A percentile compares a stretch with the other conserved stretches of the same genome.
phyloP scores from a whole-genome alignment of 2,113 vertebrate genomes.

The Aplodontia rufa region DNA sequence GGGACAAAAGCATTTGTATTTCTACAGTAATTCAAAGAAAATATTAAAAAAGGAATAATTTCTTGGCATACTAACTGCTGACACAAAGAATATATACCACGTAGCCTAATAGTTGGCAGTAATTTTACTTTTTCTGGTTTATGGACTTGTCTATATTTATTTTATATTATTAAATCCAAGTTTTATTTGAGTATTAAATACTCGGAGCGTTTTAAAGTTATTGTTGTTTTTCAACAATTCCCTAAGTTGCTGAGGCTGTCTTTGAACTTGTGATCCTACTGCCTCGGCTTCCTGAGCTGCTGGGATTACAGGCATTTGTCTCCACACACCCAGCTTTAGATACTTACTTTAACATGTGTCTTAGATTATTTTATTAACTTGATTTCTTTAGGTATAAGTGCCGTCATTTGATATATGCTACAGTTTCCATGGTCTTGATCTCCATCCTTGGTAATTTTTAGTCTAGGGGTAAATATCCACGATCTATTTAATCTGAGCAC shows the following conservation, averaged over 20 bases:
- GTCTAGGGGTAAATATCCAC: background rate
- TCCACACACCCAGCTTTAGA: no score
- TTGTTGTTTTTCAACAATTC: no score
- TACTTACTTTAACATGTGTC: background rate
- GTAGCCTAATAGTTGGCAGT: background rate
- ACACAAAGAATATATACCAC: background rate
- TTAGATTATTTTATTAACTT: background rate
- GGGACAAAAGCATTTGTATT: background rate
- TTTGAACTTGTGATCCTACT: no score
- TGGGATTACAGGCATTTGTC: no score
- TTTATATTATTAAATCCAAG: background rate
- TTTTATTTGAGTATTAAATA: slow-evolving; percentile 3
- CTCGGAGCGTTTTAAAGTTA: background rate
- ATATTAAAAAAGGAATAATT: background rate
- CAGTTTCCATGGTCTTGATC: background rate
- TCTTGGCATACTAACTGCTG: background rate
- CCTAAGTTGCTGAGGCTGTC: no score
- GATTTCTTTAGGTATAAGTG: background rate
- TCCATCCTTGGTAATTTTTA: slow-evolving; percentile 28
- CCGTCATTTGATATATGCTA: background rate
- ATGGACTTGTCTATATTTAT: background rate
- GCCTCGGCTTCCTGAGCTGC: no score
- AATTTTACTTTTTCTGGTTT: background rate
- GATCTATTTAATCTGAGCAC: background rate
- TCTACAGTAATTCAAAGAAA: background rate